Base-by-base conservation (phyloP, 2,797 vertebrate genomes). In the Oceanodroma leucorhoa region DNA sequence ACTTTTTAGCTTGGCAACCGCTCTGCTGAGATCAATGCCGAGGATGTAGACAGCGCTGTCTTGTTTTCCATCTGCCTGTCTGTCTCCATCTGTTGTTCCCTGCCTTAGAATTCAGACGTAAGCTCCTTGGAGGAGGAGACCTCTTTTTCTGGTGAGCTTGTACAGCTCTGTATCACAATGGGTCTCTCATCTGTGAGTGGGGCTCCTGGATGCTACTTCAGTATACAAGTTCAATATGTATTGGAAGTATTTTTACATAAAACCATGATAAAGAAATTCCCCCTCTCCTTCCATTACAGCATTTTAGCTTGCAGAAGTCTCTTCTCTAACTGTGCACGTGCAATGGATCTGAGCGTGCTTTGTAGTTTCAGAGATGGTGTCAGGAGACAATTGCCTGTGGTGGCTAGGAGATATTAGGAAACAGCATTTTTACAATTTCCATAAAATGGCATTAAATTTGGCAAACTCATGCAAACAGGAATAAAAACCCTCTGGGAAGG, bases 71-170 rank as follows among this genome's bases (percentile, higher is more conserved):
- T 94, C 94, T 94, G 95, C 87, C 89, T 90, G 90, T 96, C 95
- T 96, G 81, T 93, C 93, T 95, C 94, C 96, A 95, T 96, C 92
- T 96, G 94, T 95, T 96, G 78, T 95, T 94, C 94, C 83, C 84
- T 92, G 92, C 70, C 90, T 89, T 71, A 41, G 50, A 65, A 89
- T 80, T 95, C 92, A 95, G 84, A 92, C 11, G n/a, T 85, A 72
- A 93, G 75, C 78, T 87, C 46, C 78, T 90, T 85, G 81, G 78
- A 57, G 83, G 81, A 89, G 93, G 80, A 95, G 69, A 89, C 83
- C 81, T 94, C 86, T 84, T 94, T 91, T 90, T 75, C 71, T 85
- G 45, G 77, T 34, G 53, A 71, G 75, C 41, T 80, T 36, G 20
- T 84, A 41, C 67, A 87, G 48, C 54, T 87, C 80, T 80, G 18